Evolutionary conservation across 53 echinoderm and acorn worm genomes (phyloP), one percentile per base, ranked within the genome.

Genomic region (Holothuria scabra): DNA sequence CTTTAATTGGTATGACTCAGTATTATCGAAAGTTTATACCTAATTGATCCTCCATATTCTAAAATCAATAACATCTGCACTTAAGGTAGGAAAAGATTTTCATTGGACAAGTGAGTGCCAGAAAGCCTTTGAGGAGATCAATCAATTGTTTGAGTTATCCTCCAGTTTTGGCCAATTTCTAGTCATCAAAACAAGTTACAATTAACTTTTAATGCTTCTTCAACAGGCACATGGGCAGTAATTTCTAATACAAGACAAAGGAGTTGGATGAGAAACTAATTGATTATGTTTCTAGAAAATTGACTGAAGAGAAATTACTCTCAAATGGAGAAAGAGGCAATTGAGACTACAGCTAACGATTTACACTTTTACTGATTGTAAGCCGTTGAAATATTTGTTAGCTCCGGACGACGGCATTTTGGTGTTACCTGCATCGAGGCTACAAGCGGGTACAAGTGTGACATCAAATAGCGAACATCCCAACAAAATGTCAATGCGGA

Each of bases 401-500:
- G n/a, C n/a, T n/a, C n/a, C n/a, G n/a, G n/a, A n/a, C n/a, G n/a
- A 67, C 28, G 83, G 83, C 14, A 83, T 83, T 3, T 55, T 66
- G 1, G 83, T 83, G 1, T 33, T 67, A 83, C 66, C 83, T 26
- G 83, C 83, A n/a, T 83, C 83, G 13, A 14, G 83, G 2, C 25
- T 83, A 0, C 66, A 66, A 66, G 66, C 66, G 83, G 66, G 2
- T 83, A 83, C 12, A 66, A 66, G 18, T 83, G 24, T 30, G 83
- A 83, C 5, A 83, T 83, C 44, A 9, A 65, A 8, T 67, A 66
- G 24, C 52, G 83, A 7, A 65, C 65, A 5, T 44, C 65, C 1
- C 65, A 83, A 28, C 83, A 83, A 30, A 66, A 83, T 83, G 83
- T 66, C 4, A 83, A 83, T 63, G 83, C n/a, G n/a, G n/a, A n/a